Base-by-base conservation (phyloP, 1,140 invertebrate genomes). In the Ostrea edulis region DNA sequence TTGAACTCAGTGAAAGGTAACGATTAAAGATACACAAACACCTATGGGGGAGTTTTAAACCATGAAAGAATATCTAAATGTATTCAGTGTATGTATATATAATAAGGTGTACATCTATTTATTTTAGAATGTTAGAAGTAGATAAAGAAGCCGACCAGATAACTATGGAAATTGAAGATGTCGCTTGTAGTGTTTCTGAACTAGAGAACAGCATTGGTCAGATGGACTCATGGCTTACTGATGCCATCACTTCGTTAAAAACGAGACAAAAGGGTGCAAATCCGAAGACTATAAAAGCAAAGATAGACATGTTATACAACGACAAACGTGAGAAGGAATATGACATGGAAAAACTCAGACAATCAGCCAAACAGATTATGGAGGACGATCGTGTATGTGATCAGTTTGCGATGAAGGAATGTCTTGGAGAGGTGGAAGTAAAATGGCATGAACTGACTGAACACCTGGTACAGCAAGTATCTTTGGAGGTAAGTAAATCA, bases 101-200 rank as follows among this genome's bases (percentile, higher is more conserved):
- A 77, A 2, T 62, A n/a, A 62, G 68, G 25, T 62, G 55, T 62
- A n/a, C 8, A 11, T 52, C 14, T 5, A 25, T 51, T 83, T 53
- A 17, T 54, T 83, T 85, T 51, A 89, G 89, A 86, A 82, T 89
- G 14, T 71, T 86, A 52, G 97, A 98, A 90, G 97, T 99, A 0
- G 98, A 99, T 91, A 97, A 97, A 88, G 97, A 92, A 96, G 98
- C 77, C 96, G 97, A 44, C 97, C 0, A 97, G 98, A 91, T 97
- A 96, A 88, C 99, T 98, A 97, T 99, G 98, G 98, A 99, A 93
- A 95, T 99, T 84, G 97, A 98, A 90, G 97, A 97, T 20, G 97
- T 99, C 1, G 98, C 99, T 97, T 96, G 96, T 8, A 97, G 97
- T 1, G 95, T 99, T 9, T 97, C 97, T 86, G 98, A 98, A 90